Percentiles rank a stretch among this genome's conserved stretches.
Evolutionary conservation across 35 echinoderm and acorn worm genomes (phyloP).

Genomic region (Acanthaster planci): DNA sequence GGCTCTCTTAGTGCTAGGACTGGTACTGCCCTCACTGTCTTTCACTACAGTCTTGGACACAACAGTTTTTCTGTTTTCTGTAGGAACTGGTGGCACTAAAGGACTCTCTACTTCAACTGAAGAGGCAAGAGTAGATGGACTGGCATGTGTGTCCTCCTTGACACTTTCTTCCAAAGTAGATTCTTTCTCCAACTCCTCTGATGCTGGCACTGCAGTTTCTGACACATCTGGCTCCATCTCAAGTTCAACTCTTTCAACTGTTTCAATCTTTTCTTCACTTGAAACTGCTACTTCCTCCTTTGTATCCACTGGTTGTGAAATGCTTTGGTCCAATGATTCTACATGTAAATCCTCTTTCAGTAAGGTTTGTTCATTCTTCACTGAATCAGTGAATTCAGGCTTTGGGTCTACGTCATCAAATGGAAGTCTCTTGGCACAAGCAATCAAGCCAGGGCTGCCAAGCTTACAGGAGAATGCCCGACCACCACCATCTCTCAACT

Average conservation of each 20-base stretch:
- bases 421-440: conserved; percentile 2
- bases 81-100: neutral
- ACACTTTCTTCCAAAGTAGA: neutral
- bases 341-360: neutral
- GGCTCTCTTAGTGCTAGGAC: conserved; percentile 13
- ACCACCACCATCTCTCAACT: conserved; percentile 17
- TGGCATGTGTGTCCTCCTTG: neutral
- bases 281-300: neutral
- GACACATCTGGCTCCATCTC: neutral
- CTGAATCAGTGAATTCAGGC: neutral
- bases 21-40: neutral
- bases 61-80: conserved; percentile 23
- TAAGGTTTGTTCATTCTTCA: neutral
- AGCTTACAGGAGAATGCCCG: conserved; percentile 10
- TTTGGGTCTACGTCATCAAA: neutral
- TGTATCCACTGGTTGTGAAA: too few species aligned
- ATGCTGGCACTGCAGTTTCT: neutral
- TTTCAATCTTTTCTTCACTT: neutral
- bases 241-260: neutral
- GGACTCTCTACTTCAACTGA: neutral
- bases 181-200: neutral
- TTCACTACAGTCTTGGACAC: neutral
- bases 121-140: neutral
- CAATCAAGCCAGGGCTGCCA: neutral
- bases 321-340: neutral